Evolutionary conservation across 1,140 invertebrate genomes (phyloP), one percentile per base, ranked within the genome.

Genomic region (Brachionus manjavacas): DNA sequence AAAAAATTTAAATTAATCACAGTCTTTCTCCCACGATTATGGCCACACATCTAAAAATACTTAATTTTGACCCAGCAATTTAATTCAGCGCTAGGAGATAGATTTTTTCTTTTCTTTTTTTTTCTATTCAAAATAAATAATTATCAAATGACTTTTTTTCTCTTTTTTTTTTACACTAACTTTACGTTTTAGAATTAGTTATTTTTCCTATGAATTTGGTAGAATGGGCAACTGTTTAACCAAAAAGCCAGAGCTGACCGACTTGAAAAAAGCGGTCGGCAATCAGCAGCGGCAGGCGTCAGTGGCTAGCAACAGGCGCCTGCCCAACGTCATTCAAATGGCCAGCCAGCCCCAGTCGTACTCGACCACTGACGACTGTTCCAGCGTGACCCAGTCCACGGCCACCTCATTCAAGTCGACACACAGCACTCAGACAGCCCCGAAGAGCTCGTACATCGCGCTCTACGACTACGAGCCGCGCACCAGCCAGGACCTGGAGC

Each of bases 381-480:
- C 68, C 6, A 72, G 20, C 41, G n/a, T 72, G 16, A 72, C 68
- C 16, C 68, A 41, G 1, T 72, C 68, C 3, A 72, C 68, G 2
- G 68, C 25, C 14, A 16, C 35, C 6, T 72, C 68, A 3, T 41
- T 41, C 16, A 41, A 41, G 16, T 80, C 76, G 3, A 41, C 43
- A 3, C 28, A 31, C 0, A 55, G 55, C 28, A 14, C 3, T 11
- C 76, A 64, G 9, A 1, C 43, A 0, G n/a, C 25, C 0, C 1
- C 14, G 4, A 80, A 80, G 7, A 20, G 11, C 4, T 49, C 35
- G 12, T 99, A 98, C 91, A 95, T 99, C 41, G 96, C 97, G 43
- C 91, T 99, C 16, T 99, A 98, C 90, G 97, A 99, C 90, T 99
- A 99, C 89, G 97, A 99, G 92, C 97, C 97, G 41, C 92, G 97